Percentiles rank a stretch among this genome's conserved stretches.
These are phyloP conservation scores for Pelecanus crispus DNA, from an alignment of 2,113 vertebrate genomes.

Conservation along the genomic window DNA sequence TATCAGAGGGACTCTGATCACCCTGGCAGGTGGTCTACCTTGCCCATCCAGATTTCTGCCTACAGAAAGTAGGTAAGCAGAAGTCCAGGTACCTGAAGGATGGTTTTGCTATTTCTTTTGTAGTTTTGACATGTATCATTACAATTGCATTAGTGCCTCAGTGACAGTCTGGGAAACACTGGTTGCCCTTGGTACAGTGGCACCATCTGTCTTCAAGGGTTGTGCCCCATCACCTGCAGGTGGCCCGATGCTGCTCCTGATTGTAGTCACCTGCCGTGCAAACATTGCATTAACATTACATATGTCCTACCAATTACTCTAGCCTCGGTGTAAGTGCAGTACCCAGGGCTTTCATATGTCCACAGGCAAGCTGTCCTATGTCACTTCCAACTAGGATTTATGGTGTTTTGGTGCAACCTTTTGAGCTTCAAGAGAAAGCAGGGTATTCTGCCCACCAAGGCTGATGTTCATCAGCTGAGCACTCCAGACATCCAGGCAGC, in stretches of 20 bases:
- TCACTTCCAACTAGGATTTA: background rate
- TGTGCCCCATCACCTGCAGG: accelerated
- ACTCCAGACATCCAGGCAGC: background rate
- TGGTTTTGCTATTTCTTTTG: background rate
- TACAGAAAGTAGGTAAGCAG: accelerated
- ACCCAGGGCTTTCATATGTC: background rate
- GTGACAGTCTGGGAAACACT: background rate
- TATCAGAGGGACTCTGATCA: background rate
- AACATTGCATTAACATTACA: accelerated
- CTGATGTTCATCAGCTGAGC: background rate
- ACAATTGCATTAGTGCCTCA: background rate
- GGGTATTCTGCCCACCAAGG: background rate
- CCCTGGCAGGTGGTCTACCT: background rate
- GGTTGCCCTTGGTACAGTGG: background rate
- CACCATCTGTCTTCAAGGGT: accelerated
- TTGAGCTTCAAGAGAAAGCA: background rate
- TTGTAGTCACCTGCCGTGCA: no score
- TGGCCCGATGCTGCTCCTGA: background rate
- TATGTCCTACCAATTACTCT: no score
- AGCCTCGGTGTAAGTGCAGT: background rate
- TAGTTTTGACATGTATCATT: background rate
- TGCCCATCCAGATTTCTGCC: background rate
- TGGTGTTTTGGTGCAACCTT: background rate
- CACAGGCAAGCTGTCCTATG: background rate
- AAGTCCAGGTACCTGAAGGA: background rate